phyloP scores from a whole-genome alignment of 1,140 invertebrate species.

The Heliconius himera region DNA sequence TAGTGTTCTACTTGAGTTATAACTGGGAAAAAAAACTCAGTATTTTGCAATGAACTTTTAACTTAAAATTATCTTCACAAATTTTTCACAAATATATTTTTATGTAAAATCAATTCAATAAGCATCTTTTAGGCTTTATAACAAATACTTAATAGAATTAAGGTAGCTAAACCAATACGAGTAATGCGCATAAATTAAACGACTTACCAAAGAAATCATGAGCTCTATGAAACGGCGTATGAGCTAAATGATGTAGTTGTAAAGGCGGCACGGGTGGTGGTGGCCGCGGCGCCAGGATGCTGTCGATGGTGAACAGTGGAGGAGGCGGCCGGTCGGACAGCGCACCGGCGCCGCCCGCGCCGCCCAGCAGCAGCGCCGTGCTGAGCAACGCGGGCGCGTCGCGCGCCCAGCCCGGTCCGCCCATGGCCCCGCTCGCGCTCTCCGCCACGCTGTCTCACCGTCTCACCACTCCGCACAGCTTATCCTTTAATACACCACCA shows the following conservation, averaged over 20 bases:
- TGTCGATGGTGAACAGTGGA: slow-evolving; percentile 91
- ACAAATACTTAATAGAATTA: too few species aligned
- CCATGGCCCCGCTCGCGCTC: slow-evolving; percentile 48
- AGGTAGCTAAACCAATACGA: not conserved
- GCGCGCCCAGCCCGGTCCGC: slow-evolving; percentile 56
- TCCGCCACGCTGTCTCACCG: slow-evolving; percentile 33
- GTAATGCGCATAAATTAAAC: not conserved
- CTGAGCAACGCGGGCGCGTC: slow-evolving; percentile 71
- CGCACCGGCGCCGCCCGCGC: slow-evolving; percentile 52
- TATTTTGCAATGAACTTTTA: too few species aligned
- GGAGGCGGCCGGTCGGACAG: slow-evolving; percentile 81
- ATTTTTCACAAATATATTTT: too few species aligned
- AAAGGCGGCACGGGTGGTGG: slow-evolving; percentile 77
- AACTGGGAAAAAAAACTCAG: too few species aligned
- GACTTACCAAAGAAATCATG: slow-evolving; percentile 89
- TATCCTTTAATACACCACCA: slow-evolving; percentile 17
- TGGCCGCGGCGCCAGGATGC: slow-evolving; percentile 86
- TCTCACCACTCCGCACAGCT: slow-evolving; percentile 35
- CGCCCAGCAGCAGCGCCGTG: slow-evolving; percentile 74
- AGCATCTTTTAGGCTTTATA: too few species aligned
- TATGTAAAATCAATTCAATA: too few species aligned
- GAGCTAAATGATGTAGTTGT: slow-evolving; percentile 75
- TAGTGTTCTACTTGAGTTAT: too few species aligned
- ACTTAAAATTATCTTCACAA: too few species aligned
- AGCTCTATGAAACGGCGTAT: slow-evolving; percentile 82